A percentile compares a stretch with the other conserved stretches of the same genome.
Evolutionary conservation across 2,113 vertebrate species (phyloP).

Genomic region (Lepidothrix coronata): DNA sequence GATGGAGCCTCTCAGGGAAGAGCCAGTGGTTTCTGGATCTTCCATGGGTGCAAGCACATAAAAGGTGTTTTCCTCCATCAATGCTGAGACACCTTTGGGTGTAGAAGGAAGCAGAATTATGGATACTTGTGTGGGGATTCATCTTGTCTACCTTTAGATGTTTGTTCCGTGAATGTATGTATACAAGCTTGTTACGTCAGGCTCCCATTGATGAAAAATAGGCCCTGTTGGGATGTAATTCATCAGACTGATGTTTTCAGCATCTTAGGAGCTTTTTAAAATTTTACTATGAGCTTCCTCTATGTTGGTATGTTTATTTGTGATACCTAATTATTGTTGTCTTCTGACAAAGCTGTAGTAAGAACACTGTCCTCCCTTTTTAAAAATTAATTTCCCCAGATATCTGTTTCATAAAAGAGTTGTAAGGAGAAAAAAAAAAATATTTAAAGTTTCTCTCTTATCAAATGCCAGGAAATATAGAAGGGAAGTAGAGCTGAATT

Average conservation of each 20-base stretch:
- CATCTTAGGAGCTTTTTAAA: background rate
- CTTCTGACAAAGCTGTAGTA: background rate
- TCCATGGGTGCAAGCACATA: background rate
- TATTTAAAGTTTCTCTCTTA: background rate
- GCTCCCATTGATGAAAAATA: background rate
- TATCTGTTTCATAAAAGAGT: background rate
- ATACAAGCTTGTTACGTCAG: background rate
- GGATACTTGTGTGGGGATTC: background rate
- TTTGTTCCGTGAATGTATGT: background rate
- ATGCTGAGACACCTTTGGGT: background rate
- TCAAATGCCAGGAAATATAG: background rate
- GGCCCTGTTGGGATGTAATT: background rate
- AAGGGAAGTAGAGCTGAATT: background rate
- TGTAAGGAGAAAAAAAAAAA: background rate
- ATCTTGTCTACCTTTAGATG: background rate
- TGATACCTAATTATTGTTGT: background rate
- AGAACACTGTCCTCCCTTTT: background rate
- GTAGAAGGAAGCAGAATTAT: background rate
- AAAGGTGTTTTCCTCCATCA: background rate
- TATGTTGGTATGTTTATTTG: background rate
- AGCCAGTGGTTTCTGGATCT: background rate
- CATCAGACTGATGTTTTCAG: background rate
- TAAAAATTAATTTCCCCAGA: constrained; percentile 22
- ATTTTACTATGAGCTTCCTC: background rate
- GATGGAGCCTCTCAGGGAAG: background rate